Conservation (phyloP, 2,113 vertebrate species). For the Sialia sialis region DNA sequence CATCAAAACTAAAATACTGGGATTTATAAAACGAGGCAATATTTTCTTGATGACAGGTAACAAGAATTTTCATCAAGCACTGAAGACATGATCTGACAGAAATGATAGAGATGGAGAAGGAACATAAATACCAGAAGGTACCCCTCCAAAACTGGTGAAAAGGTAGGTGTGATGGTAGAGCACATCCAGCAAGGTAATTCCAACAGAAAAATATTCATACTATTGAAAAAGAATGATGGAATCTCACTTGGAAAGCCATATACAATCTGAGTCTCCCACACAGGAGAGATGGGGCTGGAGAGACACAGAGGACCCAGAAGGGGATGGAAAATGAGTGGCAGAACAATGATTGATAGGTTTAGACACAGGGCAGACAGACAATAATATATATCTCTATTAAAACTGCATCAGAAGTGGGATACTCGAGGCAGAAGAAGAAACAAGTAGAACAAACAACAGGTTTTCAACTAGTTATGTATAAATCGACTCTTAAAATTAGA, state of each 20-base stretch:
- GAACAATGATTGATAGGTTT: not conserved
- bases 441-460: too few relatives aligned
- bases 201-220: not conserved
- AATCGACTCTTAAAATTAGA: not conserved
- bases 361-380: not conserved
- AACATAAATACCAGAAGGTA: not conserved
- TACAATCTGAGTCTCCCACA: not conserved
- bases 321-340: not conserved
- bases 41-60: not conserved
- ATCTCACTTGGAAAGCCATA: not conserved
- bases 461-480: not conserved
- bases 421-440: not conserved
- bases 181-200: not conserved
- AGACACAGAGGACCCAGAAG: not conserved
- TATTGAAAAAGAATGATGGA: not conserved
- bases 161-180: not conserved
- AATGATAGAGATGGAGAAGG: not conserved
- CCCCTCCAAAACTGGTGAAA: not conserved
- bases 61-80: not conserved
- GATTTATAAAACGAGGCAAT: not conserved
- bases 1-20: not conserved
- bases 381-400: accelerated
- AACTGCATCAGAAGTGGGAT: not conserved
- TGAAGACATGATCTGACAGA: not conserved
- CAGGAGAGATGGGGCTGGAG: not conserved